These are phyloP conservation scores for Todus mexicanus DNA, from an alignment of 2,797 vertebrate species.

Conservation along the genomic window DNA sequence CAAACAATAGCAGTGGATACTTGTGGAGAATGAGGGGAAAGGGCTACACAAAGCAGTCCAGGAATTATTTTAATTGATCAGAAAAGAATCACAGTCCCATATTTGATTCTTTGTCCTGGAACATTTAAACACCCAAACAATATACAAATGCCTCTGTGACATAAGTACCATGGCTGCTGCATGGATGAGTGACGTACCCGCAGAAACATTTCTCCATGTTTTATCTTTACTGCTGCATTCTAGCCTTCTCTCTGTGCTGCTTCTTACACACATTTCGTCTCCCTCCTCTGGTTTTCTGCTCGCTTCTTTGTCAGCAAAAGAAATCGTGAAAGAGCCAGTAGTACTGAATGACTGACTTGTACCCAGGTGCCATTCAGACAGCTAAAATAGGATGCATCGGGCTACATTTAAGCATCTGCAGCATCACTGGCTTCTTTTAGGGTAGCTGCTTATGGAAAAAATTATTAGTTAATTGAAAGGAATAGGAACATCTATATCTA, in stretches of 20 bases:
- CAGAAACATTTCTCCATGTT: not conserved
- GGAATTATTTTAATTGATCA: not conserved
- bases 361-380: not conserved
- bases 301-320: not conserved
- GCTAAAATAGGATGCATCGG: not conserved
- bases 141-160: not conserved
- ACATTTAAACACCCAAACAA: not conserved
- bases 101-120: not conserved
- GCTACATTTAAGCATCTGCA: not conserved
- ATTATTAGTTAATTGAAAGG: not conserved
- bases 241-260: not conserved
- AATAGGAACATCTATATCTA: not conserved
- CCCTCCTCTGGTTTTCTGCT: not conserved
- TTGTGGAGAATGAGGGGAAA: not conserved
- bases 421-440: not conserved
- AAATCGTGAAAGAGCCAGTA: not conserved
- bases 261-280: not conserved
- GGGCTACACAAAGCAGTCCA: not conserved
- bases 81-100: not conserved
- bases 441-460: not conserved
- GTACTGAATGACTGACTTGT: not conserved
- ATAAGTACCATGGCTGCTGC: not conserved
- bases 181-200: not conserved
- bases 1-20: not conserved
- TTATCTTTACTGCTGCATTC: not conserved